Percentiles rank a stretch among this genome's conserved stretches.
These are phyloP conservation scores for Anoura caudifer DNA, from an alignment of 2,113 vertebrate species.

Conservation along the genomic window DNA sequence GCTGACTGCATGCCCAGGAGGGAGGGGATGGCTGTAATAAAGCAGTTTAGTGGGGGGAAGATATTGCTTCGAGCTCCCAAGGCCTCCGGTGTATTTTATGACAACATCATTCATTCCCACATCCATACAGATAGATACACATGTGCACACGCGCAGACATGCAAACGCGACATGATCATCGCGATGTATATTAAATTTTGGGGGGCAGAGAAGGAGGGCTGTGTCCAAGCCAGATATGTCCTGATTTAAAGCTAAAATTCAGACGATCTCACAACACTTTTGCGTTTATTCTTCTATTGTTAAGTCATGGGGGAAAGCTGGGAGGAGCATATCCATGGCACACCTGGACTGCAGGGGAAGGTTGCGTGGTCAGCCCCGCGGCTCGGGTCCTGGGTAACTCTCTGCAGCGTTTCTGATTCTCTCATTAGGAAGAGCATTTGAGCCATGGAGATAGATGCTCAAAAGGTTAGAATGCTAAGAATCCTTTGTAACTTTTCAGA, in stretches of 20 bases:
- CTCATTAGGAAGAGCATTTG: not conserved
- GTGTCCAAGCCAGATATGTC: not conserved
- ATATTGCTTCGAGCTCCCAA: conserved; percentile 85
- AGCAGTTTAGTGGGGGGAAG: conserved; percentile 91
- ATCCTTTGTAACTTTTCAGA: not conserved
- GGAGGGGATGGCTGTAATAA: conserved; percentile 88
- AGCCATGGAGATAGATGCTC: not conserved
- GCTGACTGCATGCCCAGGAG: conserved; percentile 90
- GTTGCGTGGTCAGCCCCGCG: not conserved
- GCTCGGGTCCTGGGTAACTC: too few species aligned
- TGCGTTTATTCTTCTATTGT: not conserved
- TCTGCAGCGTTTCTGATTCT: not conserved
- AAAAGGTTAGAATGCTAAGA: not conserved
- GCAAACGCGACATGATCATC: accelerated
- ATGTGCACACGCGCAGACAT: accelerated
- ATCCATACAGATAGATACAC: accelerated
- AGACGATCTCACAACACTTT: not conserved
- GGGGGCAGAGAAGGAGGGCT: not conserved
- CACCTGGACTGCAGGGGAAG: not conserved
- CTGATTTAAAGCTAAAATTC: not conserved
- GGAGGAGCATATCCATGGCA: not conserved
- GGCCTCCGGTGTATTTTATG: conserved; percentile 67
- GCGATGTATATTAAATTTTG: not conserved
- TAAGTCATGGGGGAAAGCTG: not conserved
- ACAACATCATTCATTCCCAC: conserved; percentile 37